phyloP scores from a whole-genome alignment of 2,888 invertebrate species.

The Pseudococcus longispinus region DNA sequence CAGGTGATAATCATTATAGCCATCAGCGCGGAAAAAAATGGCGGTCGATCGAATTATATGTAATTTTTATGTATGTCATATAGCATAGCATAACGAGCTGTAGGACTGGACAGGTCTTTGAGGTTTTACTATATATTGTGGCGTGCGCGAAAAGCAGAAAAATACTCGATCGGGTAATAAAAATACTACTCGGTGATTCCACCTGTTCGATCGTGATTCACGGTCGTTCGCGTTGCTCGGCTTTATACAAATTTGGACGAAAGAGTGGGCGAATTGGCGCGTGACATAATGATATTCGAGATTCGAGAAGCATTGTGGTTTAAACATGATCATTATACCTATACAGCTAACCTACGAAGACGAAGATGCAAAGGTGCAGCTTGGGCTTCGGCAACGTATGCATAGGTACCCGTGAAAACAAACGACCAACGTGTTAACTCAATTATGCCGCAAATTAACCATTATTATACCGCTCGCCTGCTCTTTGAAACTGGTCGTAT shows the following conservation, averaged over 20 bases:
- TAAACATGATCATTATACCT: slow-evolving; percentile 20
- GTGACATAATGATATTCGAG: slow-evolving; percentile 20
- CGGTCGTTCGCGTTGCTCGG: neutral
- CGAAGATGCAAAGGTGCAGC: neutral
- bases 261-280: slow-evolving; percentile 41
- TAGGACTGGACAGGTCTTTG: too few relatives aligned
- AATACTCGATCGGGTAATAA: neutral
- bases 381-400: too few relatives aligned
- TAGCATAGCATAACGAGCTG: neutral
- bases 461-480: neutral
- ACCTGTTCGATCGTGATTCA: slow-evolving; percentile 32
- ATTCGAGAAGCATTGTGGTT: slow-evolving; percentile 24
- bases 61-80: neutral
- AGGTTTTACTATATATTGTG: too few relatives aligned
- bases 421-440: slow-evolving; percentile 18
- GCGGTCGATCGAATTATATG: slow-evolving; percentile 6
- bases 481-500: neutral
- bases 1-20: slow-evolving; percentile 37
- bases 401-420: neutral
- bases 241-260: neutral
- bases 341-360: neutral
- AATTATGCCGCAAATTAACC: slow-evolving; percentile 25
- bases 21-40: neutral
- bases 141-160: neutral
- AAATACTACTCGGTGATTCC: slow-evolving; percentile 1